phyloP scores from a whole-genome alignment of 1,140 invertebrate genomes.

The Pseudomyrmex concolor region DNA sequence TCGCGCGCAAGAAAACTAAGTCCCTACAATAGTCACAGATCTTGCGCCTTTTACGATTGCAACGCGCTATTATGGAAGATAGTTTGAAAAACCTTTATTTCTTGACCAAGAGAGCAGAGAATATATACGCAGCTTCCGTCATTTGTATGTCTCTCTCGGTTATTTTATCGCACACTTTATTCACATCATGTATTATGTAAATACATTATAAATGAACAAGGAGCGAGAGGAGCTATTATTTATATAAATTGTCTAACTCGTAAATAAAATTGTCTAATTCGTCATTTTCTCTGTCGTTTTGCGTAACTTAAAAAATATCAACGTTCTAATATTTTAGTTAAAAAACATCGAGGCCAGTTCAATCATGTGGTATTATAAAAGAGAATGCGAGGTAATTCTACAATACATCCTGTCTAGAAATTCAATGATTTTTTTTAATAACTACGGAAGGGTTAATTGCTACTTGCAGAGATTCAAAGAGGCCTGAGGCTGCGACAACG shows the following conservation, averaged over 20 bases:
- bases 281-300: neutral
- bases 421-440: constrained; percentile 1
- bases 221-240: neutral
- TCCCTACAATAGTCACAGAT: constrained; percentile 18
- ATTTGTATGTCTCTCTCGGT: neutral
- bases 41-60: constrained; percentile 30
- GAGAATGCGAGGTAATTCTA: constrained; percentile 5
- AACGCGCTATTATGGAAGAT: neutral
- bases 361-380: constrained; percentile 12
- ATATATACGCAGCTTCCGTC: neutral
- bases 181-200: too few relatives aligned
- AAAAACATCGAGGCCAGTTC: constrained; percentile 20
- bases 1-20: constrained; percentile 6
- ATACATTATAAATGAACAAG: too few relatives aligned
- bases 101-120: neutral
- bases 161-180: neutral
- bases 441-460: constrained; percentile 32
- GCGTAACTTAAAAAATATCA: constrained; percentile 3
- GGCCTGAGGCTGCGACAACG: constrained; percentile 32
- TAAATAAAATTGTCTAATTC: too few relatives aligned
- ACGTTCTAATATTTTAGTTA: neutral
- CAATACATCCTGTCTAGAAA: constrained; percentile 19
- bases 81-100: neutral
- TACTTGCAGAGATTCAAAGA: constrained; percentile 19
- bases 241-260: neutral